These are phyloP conservation scores for Tholera decimalis DNA, from an alignment of 2,888 invertebrate species.

Conservation along the genomic window DNA sequence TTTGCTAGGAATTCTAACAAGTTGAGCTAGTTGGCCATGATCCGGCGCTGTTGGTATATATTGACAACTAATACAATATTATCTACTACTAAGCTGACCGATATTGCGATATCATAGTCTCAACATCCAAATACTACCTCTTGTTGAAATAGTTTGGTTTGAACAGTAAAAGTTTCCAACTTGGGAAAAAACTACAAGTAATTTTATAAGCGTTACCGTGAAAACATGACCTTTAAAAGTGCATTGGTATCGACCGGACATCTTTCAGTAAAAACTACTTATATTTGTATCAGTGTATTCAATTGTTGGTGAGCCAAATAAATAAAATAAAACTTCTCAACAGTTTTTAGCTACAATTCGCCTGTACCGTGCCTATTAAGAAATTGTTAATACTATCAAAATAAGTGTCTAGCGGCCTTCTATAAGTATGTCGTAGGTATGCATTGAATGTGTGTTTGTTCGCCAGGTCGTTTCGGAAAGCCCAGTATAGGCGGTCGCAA, in stretches of 20 bases:
- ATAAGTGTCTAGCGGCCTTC: not conserved
- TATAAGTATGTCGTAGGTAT: slow-evolving; percentile 41
- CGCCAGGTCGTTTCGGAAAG: slow-evolving; percentile 87
- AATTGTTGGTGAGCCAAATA: too few relatives aligned
- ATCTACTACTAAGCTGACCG: slow-evolving; percentile 45
- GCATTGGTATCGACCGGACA: too few relatives aligned
- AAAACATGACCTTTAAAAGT: too few relatives aligned
- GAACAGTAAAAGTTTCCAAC: not conserved
- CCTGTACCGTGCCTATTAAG: slow-evolving; percentile 24
- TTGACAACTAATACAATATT: slow-evolving; percentile 28
- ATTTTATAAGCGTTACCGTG: too few relatives aligned
- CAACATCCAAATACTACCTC: slow-evolving; percentile 8
- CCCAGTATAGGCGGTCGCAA: slow-evolving; percentile 78
- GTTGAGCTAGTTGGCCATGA: slow-evolving; percentile 58
- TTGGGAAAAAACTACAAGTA: not conserved
- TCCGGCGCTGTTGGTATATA: slow-evolving; percentile 30
- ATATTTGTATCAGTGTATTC: too few relatives aligned
- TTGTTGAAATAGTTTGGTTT: not conserved
- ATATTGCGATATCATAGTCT: slow-evolving; percentile 42
- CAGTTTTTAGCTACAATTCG: not conserved
- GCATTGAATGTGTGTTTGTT: slow-evolving; percentile 70
- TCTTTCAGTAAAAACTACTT: too few relatives aligned
- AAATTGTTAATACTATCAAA: slow-evolving; percentile 3
- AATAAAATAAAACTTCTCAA: not conserved
- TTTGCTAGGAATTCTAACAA: slow-evolving; percentile 54